These are phyloP conservation scores for Entomyzon cyanotis DNA, from an alignment of 2,113 vertebrate species.

Conservation along the genomic window DNA sequence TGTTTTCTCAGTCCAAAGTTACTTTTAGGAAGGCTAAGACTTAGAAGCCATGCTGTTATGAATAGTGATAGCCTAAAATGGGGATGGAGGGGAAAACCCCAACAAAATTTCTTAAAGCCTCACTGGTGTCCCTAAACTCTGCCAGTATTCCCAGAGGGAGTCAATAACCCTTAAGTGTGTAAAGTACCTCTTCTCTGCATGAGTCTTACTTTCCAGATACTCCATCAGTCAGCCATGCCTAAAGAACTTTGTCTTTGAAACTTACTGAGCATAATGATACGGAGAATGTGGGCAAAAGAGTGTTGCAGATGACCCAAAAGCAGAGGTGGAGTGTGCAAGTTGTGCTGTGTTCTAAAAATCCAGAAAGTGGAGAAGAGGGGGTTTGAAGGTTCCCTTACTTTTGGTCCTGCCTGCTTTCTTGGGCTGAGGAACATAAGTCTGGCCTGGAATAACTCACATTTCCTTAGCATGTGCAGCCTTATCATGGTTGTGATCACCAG, in stretches of 20 bases:
- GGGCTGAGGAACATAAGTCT: background rate
- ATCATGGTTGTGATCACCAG: background rate
- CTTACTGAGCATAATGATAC: rapidly evolving
- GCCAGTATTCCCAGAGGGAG: background rate
- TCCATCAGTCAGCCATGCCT: background rate
- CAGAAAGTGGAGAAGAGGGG: background rate
- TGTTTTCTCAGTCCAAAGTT: background rate
- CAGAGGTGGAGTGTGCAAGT: background rate
- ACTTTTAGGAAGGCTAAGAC: background rate
- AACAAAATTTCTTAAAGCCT: background rate
- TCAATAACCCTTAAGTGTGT: background rate
- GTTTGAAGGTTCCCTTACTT: background rate
- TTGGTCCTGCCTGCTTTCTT: background rate
- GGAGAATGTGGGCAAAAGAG: background rate
- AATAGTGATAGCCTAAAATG: background rate
- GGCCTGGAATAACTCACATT: background rate
- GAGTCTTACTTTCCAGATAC: background rate
- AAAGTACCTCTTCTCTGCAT: background rate
- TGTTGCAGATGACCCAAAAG: background rate
- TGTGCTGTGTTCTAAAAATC: background rate
- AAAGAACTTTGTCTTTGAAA: background rate
- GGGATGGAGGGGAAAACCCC: rapidly evolving
- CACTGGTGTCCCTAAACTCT: background rate
- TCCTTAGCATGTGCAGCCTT: rapidly evolving
- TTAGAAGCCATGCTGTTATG: background rate